phyloP scores from a whole-genome alignment of 2,888 invertebrate genomes.

The Lasioglossum lativentre region DNA sequence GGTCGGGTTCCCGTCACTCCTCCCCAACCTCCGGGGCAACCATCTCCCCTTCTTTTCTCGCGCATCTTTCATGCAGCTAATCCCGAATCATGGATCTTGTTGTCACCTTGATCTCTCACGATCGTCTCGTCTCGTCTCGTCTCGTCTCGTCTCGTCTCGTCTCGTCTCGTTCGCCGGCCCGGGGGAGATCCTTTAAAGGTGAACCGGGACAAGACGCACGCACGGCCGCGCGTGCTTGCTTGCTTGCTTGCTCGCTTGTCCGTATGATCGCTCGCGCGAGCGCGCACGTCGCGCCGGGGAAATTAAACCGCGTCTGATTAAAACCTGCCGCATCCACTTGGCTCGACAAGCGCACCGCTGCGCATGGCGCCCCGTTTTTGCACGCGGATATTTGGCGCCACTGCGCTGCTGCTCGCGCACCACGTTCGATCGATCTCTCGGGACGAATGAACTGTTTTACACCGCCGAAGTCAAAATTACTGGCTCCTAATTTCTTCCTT shows the following conservation, averaged over 20 bases:
- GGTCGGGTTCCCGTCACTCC: neutral
- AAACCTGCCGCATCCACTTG: slow-evolving; percentile 31
- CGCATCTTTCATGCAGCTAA: slow-evolving; percentile 63
- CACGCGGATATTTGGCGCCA: neutral
- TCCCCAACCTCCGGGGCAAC: slow-evolving; percentile 1
- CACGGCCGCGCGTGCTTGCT: slow-evolving; percentile 12
- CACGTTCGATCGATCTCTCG: neutral
- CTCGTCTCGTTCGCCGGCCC: slow-evolving; percentile 43
- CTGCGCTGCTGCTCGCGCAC: neutral
- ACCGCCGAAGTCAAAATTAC: no score
- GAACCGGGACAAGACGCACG: slow-evolving; percentile 51
- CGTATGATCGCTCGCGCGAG: slow-evolving; percentile 1
- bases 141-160: slow-evolving; percentile 43
- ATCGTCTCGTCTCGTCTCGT: slow-evolving; percentile 47
- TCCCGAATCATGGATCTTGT: slow-evolving; percentile 74
- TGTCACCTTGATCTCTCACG: slow-evolving; percentile 73
- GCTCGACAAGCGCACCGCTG: neutral
- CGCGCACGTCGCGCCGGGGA: slow-evolving; percentile 10
- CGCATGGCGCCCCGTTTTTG: slow-evolving; percentile 15
- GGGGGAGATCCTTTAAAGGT: slow-evolving; percentile 70
- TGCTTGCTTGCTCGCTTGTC: neutral
- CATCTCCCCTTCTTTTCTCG: slow-evolving; percentile 40
- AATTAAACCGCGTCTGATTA: slow-evolving; percentile 40
- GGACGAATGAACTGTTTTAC: neutral
- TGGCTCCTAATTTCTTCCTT: no score